Percentiles rank a stretch among this genome's conserved stretches.
phyloP scores from a whole-genome alignment of 2,888 invertebrate species.

The Cryptocephalus moraei region DNA sequence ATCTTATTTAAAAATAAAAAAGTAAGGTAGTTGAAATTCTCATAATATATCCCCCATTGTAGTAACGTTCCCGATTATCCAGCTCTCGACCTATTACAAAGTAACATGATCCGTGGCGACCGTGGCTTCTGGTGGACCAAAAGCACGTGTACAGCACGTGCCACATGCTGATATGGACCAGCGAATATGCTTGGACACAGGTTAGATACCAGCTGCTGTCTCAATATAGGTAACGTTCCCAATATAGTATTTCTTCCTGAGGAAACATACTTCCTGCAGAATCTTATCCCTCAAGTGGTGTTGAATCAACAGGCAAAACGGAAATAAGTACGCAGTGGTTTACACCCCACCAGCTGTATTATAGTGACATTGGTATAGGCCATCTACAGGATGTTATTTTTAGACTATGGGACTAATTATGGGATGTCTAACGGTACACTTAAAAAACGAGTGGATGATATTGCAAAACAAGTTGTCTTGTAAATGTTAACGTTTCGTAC shows the following conservation, averaged over 20 bases:
- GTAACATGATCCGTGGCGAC: not conserved
- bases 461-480: too few species aligned
- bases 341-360: constrained; percentile 22
- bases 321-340: constrained; percentile 32
- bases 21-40: too few species aligned
- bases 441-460: too few species aligned
- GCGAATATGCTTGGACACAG: not conserved
- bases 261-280: constrained; percentile 34
- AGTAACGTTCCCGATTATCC: too few species aligned
- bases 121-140: not conserved
- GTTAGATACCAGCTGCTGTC: not conserved
- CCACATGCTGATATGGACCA: not conserved
- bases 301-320: constrained; percentile 36
- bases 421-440: too few species aligned
- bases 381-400: constrained; percentile 4
- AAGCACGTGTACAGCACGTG: not conserved
- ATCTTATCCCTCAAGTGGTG: constrained; percentile 34
- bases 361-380: constrained; percentile 1
- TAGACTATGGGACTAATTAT: too few species aligned
- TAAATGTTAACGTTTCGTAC: too few species aligned
- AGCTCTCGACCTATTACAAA: too few species aligned
- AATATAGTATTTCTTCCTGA: constrained; percentile 29
- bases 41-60: too few species aligned
- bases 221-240: not conserved
- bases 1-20: too few species aligned